These are phyloP conservation scores for Tetropium fuscum DNA, from an alignment of 2,888 invertebrate genomes.

Conservation along the genomic window DNA sequence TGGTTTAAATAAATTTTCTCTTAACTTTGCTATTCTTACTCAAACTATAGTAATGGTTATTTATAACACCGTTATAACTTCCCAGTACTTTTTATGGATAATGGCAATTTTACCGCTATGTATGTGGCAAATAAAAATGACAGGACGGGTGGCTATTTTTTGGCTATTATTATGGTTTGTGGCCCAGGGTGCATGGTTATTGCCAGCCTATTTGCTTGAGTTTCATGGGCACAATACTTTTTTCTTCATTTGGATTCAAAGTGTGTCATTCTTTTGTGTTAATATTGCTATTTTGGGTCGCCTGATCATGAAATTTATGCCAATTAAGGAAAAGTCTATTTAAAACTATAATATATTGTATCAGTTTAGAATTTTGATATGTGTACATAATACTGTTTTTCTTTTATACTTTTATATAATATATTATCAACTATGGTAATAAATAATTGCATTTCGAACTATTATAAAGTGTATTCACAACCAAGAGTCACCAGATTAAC, in stretches of 20 bases:
- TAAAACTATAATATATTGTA: background rate
- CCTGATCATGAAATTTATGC: slow-evolving; percentile 60
- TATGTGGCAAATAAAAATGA: slow-evolving; percentile 76
- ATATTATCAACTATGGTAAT: too few species aligned
- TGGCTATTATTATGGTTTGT: slow-evolving; percentile 73
- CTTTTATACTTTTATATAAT: too few species aligned
- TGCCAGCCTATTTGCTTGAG: slow-evolving; percentile 92
- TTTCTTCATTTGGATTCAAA: slow-evolving; percentile 84
- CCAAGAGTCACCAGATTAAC: too few species aligned
- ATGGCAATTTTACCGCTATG: slow-evolving; percentile 88
- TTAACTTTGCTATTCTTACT: slow-evolving; percentile 86
- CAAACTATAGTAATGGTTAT: slow-evolving; percentile 90
- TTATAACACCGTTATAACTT: slow-evolving; percentile 96
- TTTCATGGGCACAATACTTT: slow-evolving; percentile 89
- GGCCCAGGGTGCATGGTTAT: slow-evolving; percentile 88
- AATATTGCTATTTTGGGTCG: slow-evolving; percentile 74
- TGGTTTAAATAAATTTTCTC: slow-evolving; percentile 74
- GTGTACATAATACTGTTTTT: too few species aligned
- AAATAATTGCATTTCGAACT: too few species aligned
- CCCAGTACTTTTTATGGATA: slow-evolving; percentile 98
- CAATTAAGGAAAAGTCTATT: slow-evolving; percentile 43
- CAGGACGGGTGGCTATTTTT: slow-evolving; percentile 66
- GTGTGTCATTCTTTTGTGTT: slow-evolving; percentile 84
- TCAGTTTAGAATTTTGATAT: too few species aligned
- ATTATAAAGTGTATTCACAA: too few species aligned